phyloP scores from a whole-genome alignment of 2,113 vertebrate genomes.

The Peromyscus polionotus region DNA sequence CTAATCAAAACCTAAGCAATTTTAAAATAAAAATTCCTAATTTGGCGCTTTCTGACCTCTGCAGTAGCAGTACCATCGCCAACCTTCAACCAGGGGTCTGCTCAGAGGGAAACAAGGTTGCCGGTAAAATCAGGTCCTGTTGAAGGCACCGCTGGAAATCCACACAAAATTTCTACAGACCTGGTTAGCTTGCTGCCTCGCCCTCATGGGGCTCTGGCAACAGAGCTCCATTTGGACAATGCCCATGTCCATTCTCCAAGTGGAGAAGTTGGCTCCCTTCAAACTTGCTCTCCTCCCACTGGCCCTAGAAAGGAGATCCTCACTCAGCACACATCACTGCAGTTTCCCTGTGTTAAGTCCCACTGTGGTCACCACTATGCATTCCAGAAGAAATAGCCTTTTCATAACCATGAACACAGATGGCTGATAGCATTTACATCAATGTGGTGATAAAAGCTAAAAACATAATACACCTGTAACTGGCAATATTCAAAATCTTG shows the following conservation, averaged over 20 bases:
- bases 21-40: neutral
- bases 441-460: neutral
- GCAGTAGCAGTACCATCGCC: no score
- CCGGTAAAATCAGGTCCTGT: accelerated
- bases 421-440: neutral
- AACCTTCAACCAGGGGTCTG: accelerated
- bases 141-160: accelerated
- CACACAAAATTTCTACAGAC: neutral
- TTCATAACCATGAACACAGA: no score
- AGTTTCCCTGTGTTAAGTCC: accelerated
- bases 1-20: neutral
- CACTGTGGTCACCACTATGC: accelerated
- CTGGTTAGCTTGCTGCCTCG: neutral
- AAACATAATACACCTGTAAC: accelerated
- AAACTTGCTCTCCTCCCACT: accelerated
- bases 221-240: accelerated
- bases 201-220: no score
- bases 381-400: accelerated
- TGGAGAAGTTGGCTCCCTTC: no score
- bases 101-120: accelerated
- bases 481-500: neutral
- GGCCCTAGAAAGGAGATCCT: neutral
- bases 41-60: neutral
- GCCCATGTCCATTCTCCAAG: neutral
- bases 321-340: accelerated